Conservation (phyloP, 2,888 invertebrate species). For the Dynastes tityus region DNA sequence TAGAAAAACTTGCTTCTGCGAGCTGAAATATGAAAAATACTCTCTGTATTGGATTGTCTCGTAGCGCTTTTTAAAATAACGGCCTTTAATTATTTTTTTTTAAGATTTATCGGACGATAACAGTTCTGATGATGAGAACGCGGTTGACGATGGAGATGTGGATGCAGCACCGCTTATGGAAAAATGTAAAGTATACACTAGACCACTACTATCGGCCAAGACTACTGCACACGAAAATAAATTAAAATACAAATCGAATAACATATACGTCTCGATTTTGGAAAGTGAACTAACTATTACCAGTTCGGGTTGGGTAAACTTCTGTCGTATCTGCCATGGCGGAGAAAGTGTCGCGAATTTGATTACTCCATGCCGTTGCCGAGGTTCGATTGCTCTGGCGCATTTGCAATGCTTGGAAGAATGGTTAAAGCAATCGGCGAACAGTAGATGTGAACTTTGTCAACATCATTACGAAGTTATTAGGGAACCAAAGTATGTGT, state of each 20-base stretch:
- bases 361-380: conserved; percentile 73
- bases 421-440: conserved; percentile 74
- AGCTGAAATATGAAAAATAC: too few species aligned
- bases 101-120: neutral
- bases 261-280: conserved; percentile 63
- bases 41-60: too few species aligned
- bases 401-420: conserved; percentile 74
- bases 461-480: conserved; percentile 72
- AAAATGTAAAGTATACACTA: conserved; percentile 58
- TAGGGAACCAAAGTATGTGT: conserved; percentile 67
- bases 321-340: conserved; percentile 70
- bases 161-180: conserved; percentile 20
- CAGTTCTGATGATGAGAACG: conserved; percentile 15
- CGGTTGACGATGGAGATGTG: neutral
- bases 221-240: conserved; percentile 65
- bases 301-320: conserved; percentile 59
- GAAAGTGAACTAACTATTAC: conserved; percentile 58
- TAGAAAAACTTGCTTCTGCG: too few species aligned
- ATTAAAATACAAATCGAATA: conserved; percentile 60
- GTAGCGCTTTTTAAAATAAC: too few species aligned
- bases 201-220: conserved; percentile 64
- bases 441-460: conserved; percentile 75
- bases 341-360: conserved; percentile 69
- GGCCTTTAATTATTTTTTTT: neutral
- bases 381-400: conserved; percentile 74